Evolutionary conservation across 2,888 invertebrate genomes (phyloP).

Genomic region (Acleris emargana): DNA sequence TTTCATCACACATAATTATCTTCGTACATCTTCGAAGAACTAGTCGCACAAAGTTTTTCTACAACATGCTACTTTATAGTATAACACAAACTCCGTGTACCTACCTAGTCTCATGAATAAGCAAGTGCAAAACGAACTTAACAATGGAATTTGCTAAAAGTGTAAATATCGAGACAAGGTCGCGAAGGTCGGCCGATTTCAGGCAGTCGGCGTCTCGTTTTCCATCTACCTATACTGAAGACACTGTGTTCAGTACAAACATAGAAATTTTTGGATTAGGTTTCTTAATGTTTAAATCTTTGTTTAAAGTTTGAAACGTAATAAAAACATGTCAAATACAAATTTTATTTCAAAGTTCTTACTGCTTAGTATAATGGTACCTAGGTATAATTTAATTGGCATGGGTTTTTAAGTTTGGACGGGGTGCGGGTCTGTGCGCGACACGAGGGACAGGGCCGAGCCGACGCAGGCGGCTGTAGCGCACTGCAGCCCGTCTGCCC

Average conservation of each 20-base stretch:
- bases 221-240: not conserved
- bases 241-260: not conserved
- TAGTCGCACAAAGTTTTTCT: too few relatives aligned
- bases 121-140: constrained; percentile 9
- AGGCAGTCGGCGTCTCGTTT: constrained; percentile 7
- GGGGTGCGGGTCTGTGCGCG: not conserved
- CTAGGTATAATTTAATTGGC: too few relatives aligned
- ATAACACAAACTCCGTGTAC: not conserved
- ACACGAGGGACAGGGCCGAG: constrained; percentile 1
- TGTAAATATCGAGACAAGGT: constrained; percentile 11
- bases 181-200: constrained; percentile 10
- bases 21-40: too few relatives aligned
- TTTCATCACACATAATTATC: too few relatives aligned
- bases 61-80: too few relatives aligned
- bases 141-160: constrained; percentile 17
- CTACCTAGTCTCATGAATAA: constrained; percentile 19
- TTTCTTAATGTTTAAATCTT: too few relatives aligned
- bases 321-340: too few relatives aligned
- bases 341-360: not conserved
- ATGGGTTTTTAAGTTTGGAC: not conserved
- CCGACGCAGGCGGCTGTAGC: constrained; percentile 32
- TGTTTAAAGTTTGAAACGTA: not conserved
- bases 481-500: constrained; percentile 60
- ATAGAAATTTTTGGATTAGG: too few relatives aligned
- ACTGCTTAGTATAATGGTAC: too few relatives aligned